Evolutionary conservation across 23 tunicate genomes (phyloP), one percentile per base, ranked within the genome.

Genomic region (Styela clava): DNA sequence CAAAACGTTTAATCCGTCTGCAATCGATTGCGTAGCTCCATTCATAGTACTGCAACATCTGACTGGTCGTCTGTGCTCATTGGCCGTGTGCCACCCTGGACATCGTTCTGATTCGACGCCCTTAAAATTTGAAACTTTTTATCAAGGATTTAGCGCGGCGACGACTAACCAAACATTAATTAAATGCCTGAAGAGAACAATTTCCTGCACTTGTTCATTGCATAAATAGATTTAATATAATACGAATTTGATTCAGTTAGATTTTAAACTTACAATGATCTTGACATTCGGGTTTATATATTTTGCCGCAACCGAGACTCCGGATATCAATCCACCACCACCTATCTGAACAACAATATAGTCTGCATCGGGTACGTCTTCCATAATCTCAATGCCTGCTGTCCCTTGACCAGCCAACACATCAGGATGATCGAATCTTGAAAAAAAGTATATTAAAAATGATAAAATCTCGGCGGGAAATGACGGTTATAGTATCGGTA

Each of bases 91-190:
- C 99, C 99, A 95, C 9, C 89, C 83, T 18, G 99, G 99, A 76
- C 99, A 95, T 52, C 92, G 62, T 12, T 83, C 83, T 21, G 99
- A 95, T 64, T 95, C 99, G 1, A 95, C 99, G 16, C 93, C 93
- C 98, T 93, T 35, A 31, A 74, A 23, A 23, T 18, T 18, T 69
- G 31, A 25, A 24, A 19, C 20, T 19, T 61, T 61, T 21, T 61
- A 19, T 19, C 21, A 61, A 19, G 21, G n/a, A n/a, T n/a, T n/a
- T n/a, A n/a, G n/a, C n/a, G n/a, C 26, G 19, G 26, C 30, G 74
- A 23, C n/a, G 19, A 18, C 26, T 69, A 19, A 18, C 19, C 30
- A 20, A 23, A 69, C 18, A 69, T 18, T 69, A 19, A 23, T 18
- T 61, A 19, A 19, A 19, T n/a, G n/a, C n/a, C n/a, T n/a, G n/a